These are phyloP conservation scores for Lamellibrachia columna DNA, from an alignment of 2,888 invertebrate species.

Conservation along the genomic window DNA sequence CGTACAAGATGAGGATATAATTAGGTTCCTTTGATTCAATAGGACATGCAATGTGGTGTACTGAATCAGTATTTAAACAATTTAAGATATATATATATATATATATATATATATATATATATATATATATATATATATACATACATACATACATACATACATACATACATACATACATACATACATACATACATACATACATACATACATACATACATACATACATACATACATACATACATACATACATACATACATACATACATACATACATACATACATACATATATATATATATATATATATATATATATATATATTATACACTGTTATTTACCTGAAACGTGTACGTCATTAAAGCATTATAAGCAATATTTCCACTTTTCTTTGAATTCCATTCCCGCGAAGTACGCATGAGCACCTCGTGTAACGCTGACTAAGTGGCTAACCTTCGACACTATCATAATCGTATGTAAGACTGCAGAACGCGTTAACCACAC, in stretches of 20 bases:
- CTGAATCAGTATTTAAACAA: not conserved
- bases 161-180: too few species aligned
- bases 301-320: not conserved
- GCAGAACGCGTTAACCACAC: not conserved
- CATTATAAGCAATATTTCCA: not conserved
- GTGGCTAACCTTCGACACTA: not conserved
- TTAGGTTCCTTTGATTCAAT: not conserved
- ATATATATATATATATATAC: too few species aligned
- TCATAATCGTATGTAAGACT: not conserved
- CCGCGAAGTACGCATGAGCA: not conserved
- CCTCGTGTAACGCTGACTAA: not conserved
- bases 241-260: too few species aligned
- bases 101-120: too few species aligned
- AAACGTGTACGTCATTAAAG: not conserved
- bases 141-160: too few species aligned
- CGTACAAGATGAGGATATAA: not conserved
- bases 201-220: too few species aligned
- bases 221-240: too few species aligned
- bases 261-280: too few species aligned
- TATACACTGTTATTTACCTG: not conserved
- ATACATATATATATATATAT: too few species aligned
- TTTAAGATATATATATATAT: too few species aligned
- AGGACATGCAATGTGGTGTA: not conserved
- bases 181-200: too few species aligned
- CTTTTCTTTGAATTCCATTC: not conserved